Evolutionary conservation across 2,113 vertebrate genomes (phyloP).

Genomic region (Eurypyga helias): DNA sequence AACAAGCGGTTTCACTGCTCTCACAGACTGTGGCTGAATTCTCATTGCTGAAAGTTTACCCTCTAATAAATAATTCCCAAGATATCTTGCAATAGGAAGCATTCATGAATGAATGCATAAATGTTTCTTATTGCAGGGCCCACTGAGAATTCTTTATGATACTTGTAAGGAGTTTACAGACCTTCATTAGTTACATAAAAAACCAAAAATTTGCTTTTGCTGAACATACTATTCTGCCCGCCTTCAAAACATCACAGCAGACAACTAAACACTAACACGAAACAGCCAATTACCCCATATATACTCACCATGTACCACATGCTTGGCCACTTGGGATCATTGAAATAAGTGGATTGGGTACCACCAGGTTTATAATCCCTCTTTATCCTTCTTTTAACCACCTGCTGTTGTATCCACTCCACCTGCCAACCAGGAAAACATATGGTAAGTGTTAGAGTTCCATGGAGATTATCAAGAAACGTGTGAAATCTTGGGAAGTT

Average conservation of each 20-base stretch:
- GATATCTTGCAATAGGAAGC: not conserved
- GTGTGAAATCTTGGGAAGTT: not conserved
- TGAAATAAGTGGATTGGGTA: constrained; percentile 90
- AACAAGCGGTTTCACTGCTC: not conserved
- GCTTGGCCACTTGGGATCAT: constrained; percentile 98
- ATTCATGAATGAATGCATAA: not conserved
- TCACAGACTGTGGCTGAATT: not conserved
- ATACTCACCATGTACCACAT: constrained; percentile 99
- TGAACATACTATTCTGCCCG: not conserved
- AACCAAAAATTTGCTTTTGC: not conserved
- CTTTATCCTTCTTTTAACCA: constrained; percentile 94
- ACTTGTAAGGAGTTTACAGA: not conserved
- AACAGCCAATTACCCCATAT: not conserved
- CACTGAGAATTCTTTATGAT: not conserved
- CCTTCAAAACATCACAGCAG: not conserved
- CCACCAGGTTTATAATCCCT: constrained; percentile 91
- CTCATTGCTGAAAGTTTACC: not conserved
- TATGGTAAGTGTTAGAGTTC: constrained; percentile 30
- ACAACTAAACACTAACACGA: not conserved
- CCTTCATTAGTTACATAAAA: not conserved
- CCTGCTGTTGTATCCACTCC: constrained; percentile 98
- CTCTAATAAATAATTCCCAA: not conserved
- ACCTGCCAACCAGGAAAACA: constrained; percentile 84
- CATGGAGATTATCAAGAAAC: constrained; percentile 12
- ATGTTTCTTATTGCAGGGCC: not conserved